phyloP scores from a whole-genome alignment of 2,113 vertebrate genomes.

The Mustela nigripes region DNA sequence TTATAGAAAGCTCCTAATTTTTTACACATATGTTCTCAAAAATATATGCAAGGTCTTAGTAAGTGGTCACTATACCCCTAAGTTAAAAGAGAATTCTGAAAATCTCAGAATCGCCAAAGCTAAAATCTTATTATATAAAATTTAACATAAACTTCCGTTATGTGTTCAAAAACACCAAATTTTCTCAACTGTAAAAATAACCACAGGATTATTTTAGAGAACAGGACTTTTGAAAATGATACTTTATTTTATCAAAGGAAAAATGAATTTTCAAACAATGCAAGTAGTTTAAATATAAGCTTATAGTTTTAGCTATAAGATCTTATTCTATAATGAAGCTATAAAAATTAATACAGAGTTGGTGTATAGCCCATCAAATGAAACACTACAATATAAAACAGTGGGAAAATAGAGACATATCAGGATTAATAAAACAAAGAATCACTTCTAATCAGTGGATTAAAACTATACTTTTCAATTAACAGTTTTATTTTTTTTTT shows the following conservation, averaged over 20 bases:
- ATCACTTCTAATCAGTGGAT: background rate
- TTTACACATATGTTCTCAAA: background rate
- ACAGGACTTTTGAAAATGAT: background rate
- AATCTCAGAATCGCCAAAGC: background rate
- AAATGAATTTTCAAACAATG: background rate
- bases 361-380: background rate
- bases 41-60: background rate
- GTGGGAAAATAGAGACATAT: background rate
- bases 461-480: background rate
- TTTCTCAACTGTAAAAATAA: background rate
- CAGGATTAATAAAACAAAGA: background rate
- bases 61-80: background rate
- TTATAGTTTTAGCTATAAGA: background rate
- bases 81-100: background rate
- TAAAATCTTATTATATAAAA: background rate
- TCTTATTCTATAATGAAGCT: background rate
- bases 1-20: background rate
- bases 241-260: background rate
- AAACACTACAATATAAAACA: background rate
- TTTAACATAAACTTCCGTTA: background rate
- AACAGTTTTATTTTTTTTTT: background rate
- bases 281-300: background rate
- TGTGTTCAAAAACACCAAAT: background rate
- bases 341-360: background rate
- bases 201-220: background rate